A percentile compares a stretch with the other conserved stretches of the same genome.
Conservation (phyloP, 2,888 invertebrate species). For the Ectobius pallidus region DNA sequence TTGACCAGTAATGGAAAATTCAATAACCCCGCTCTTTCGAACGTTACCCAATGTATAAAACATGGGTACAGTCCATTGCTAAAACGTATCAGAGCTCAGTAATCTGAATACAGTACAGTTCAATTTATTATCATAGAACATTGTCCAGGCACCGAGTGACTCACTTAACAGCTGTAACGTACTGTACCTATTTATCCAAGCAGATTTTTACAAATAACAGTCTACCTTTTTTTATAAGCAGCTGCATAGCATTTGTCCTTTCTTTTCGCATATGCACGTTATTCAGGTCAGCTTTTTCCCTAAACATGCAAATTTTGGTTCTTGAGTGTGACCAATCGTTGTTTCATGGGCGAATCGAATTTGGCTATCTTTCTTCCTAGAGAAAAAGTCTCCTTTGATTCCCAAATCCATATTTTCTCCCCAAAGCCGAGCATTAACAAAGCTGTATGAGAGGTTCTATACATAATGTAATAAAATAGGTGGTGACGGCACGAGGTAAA, state of each 20-base stretch:
- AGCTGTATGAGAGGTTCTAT: not conserved
- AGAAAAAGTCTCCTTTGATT: conserved; percentile 11
- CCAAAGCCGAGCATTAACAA: conserved; percentile 5
- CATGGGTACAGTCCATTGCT: no score
- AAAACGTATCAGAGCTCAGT: no score
- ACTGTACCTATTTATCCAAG: no score
- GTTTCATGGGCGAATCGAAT: conserved; percentile 40
- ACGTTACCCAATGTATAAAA: no score
- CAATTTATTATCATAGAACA: no score
- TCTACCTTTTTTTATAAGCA: not conserved
- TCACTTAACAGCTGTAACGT: no score
- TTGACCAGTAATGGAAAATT: conserved; percentile 12
- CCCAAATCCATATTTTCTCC: not conserved
- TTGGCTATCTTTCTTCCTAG: conserved; percentile 12
- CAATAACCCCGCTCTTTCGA: not conserved
- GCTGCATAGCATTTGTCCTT: not conserved
- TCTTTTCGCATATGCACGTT: no score
- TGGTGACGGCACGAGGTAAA: not conserved
- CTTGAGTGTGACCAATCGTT: conserved; percentile 36
- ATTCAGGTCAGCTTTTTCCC: not conserved
- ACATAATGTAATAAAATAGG: conserved; percentile 6
- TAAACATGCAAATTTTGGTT: conserved; percentile 38
- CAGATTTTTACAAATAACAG: no score
- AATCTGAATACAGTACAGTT: no score
- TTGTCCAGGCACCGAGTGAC: no score